Conservation (phyloP, 2,113 vertebrate species). For the Phalacrocorax aristotelis region DNA sequence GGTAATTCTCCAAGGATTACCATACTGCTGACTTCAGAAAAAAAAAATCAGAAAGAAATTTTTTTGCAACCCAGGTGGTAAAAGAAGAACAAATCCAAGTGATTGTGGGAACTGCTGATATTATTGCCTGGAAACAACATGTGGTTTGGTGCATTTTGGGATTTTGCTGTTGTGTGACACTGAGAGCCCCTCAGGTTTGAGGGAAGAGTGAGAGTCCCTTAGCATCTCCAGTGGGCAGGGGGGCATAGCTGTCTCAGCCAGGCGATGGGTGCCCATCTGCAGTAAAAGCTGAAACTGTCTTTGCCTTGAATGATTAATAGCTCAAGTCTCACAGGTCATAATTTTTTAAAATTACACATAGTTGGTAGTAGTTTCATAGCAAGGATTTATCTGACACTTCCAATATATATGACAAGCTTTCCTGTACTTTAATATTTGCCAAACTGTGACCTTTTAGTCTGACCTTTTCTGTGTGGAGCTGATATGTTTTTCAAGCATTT, state of each 20-base stretch:
- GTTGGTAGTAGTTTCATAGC: not conserved
- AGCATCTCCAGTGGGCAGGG: not conserved
- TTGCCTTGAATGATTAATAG: not conserved
- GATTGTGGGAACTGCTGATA: not conserved
- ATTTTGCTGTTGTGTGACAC: not conserved
- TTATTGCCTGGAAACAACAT: not conserved
- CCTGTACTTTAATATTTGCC: not conserved
- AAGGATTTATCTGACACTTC: not conserved
- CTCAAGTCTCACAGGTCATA: not conserved
- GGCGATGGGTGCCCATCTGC: not conserved
- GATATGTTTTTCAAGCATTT: not conserved
- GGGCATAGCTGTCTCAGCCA: not conserved
- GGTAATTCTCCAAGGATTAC: slow-evolving; percentile 19
- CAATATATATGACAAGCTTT: not conserved
- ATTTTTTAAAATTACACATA: not conserved
- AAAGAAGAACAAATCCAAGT: not conserved
- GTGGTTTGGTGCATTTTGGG: not conserved
- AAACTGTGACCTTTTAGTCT: not conserved
- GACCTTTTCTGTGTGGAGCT: not conserved
- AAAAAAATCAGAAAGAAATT: slow-evolving; percentile 8
- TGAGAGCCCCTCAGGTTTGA: not conserved
- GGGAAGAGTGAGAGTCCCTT: not conserved
- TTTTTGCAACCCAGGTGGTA: slow-evolving; percentile 6
- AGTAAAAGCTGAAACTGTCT: not conserved
- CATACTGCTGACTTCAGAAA: slow-evolving; percentile 17